These are phyloP conservation scores for Gymnocypris eckloni DNA, from an alignment of 2,797 vertebrate species.

Conservation along the genomic window DNA sequence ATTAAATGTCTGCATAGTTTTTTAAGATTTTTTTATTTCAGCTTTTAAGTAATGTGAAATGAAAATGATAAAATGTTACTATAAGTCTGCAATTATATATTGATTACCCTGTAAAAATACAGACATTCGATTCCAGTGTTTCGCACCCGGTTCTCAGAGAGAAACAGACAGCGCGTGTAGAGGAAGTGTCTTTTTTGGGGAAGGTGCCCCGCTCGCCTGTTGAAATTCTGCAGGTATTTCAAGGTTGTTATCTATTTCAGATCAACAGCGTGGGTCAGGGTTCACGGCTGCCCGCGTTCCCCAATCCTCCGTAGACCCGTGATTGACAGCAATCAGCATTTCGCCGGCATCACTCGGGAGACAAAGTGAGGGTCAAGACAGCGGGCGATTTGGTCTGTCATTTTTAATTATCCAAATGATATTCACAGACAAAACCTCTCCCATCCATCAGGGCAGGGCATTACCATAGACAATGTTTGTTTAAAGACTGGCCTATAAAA, in stretches of 20 bases:
- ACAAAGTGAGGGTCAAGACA: slow-evolving; percentile 93
- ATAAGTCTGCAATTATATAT: neutral
- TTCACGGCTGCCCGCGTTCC: slow-evolving; percentile 90
- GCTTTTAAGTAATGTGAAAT: neutral
- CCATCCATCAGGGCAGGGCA: slow-evolving; percentile 92
- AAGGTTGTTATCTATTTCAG: slow-evolving; percentile 96
- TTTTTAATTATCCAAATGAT: slow-evolving; percentile 99
- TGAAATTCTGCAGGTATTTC: slow-evolving; percentile 95
- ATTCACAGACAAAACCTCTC: slow-evolving; percentile 96
- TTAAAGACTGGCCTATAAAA: slow-evolving; percentile 96
- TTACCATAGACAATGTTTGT: slow-evolving; percentile 99
- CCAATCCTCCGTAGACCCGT: slow-evolving; percentile 88
- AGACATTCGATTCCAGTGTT: neutral
- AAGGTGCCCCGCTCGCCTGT: slow-evolving; percentile 75
- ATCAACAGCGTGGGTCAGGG: slow-evolving; percentile 91
- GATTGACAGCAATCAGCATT: slow-evolving; percentile 99
- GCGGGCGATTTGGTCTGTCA: slow-evolving; percentile 96
- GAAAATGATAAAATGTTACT: neutral
- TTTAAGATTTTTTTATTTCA: neutral
- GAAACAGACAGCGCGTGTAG: slow-evolving; percentile 1
- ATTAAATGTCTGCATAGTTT: no score
- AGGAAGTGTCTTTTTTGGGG: slow-evolving; percentile 55
- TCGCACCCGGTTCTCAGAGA: neutral
- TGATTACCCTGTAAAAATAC: neutral
- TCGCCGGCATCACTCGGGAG: slow-evolving; percentile 89